A percentile compares a stretch with the other conserved stretches of the same genome.
Evolutionary conservation across 2,113 vertebrate species (phyloP).

Genomic region (Nannospalax galili): DNA sequence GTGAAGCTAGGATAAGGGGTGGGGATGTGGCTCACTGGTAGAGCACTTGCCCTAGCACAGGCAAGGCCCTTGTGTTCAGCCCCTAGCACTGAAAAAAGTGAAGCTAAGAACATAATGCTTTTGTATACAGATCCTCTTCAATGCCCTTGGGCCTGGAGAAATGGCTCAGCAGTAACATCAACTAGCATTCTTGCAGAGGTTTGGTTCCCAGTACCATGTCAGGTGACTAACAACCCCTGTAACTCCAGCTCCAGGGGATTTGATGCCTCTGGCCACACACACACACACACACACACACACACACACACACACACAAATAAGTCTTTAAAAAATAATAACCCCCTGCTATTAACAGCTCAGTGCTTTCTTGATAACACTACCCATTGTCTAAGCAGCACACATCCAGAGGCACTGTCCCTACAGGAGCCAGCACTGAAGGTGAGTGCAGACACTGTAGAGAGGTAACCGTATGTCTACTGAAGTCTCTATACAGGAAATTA

Average conservation of each 20-base stretch:
- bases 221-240: background rate
- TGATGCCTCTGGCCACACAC: background rate
- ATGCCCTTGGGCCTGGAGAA: background rate
- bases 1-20: background rate
- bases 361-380: background rate
- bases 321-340: background rate
- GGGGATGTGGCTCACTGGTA: background rate
- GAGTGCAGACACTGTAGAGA: background rate
- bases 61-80: background rate
- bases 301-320: no score
- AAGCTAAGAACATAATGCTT: constrained; percentile 1
- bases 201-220: background rate
- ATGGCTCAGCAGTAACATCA: background rate
- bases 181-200: background rate
- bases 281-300: background rate
- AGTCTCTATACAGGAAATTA: constrained; percentile 15
- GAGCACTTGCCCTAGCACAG: background rate
- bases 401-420: background rate
- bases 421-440: background rate
- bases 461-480: background rate
- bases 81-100: background rate
- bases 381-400: background rate
- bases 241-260: background rate
- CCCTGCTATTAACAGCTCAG: background rate
- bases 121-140: background rate